phyloP scores from a whole-genome alignment of 2,888 invertebrate species.

The Carterocephalus palaemon region DNA sequence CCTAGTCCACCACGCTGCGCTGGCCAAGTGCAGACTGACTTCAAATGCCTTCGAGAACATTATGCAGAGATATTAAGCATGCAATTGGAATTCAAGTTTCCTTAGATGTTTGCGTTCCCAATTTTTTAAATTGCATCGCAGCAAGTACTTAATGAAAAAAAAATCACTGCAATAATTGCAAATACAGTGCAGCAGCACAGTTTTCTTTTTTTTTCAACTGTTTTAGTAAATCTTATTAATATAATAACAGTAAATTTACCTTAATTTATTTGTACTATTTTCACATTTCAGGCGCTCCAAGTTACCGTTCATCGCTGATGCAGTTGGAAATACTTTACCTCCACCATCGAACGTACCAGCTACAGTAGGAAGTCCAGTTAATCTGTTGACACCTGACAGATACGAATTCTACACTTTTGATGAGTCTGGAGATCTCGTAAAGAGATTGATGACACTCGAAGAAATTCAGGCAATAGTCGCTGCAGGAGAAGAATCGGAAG shows the following conservation, averaged over 20 bases:
- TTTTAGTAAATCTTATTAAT: too few species aligned
- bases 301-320: slow-evolving; percentile 82
- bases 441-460: slow-evolving; percentile 89
- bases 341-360: slow-evolving; percentile 80
- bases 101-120: too few species aligned
- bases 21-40: too few species aligned
- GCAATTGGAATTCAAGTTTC: too few species aligned
- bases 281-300: slow-evolving; percentile 61
- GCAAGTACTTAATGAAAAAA: too few species aligned
- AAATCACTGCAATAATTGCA: too few species aligned
- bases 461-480: slow-evolving; percentile 92
- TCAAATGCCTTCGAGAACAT: too few species aligned
- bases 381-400: slow-evolving; percentile 87
- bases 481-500: slow-evolving; percentile 85
- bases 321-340: slow-evolving; percentile 82
- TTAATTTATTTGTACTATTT: neutral
- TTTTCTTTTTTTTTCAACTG: too few species aligned
- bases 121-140: too few species aligned
- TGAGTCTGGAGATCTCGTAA: slow-evolving; percentile 89
- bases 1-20: too few species aligned
- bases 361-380: slow-evolving; percentile 87
- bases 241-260: neutral
- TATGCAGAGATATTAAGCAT: too few species aligned
- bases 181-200: too few species aligned
- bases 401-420: slow-evolving; percentile 94